phyloP scores from a whole-genome alignment of 1,140 invertebrate species.

The Lethrus apterus region DNA sequence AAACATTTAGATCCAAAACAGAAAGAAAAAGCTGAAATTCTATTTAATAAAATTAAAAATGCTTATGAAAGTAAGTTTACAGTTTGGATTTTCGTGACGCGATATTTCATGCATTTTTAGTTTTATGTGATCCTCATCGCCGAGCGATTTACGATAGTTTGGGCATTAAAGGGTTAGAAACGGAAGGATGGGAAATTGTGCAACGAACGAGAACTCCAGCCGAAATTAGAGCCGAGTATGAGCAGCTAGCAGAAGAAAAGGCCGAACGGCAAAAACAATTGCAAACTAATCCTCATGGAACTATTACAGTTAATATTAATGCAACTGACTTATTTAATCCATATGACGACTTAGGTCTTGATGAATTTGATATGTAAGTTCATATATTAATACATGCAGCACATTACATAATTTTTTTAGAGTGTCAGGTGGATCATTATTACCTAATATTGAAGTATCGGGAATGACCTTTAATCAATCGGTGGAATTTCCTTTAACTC shows the following conservation, averaged over 20 bases:
- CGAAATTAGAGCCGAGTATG: slow-evolving; percentile 92
- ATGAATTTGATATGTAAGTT: slow-evolving; percentile 33
- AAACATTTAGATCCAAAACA: slow-evolving; percentile 76
- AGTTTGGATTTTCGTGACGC: not conserved
- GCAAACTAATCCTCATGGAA: slow-evolving; percentile 84
- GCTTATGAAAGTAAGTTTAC: slow-evolving; percentile 88
- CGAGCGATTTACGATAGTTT: slow-evolving; percentile 75
- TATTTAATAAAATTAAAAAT: slow-evolving; percentile 87
- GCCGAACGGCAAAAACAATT: slow-evolving; percentile 80
- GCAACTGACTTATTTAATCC: slow-evolving; percentile 86
- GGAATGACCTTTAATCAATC: slow-evolving; percentile 88
- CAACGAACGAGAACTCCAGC: slow-evolving; percentile 82
- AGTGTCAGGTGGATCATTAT: slow-evolving; percentile 17
- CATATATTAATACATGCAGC: slow-evolving; percentile 10
- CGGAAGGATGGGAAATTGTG: slow-evolving; percentile 88
- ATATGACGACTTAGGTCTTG: slow-evolving; percentile 49
- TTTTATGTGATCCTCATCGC: slow-evolving; percentile 68
- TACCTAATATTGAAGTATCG: slow-evolving; percentile 79
- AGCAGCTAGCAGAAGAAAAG: slow-evolving; percentile 67
- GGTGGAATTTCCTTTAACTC: slow-evolving; percentile 84
- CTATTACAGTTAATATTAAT: slow-evolving; percentile 81
- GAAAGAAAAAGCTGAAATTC: slow-evolving; percentile 80
- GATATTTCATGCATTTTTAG: slow-evolving; percentile 40
- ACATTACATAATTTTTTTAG: slow-evolving; percentile 3
- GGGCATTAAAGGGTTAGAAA: slow-evolving; percentile 73